These are phyloP conservation scores for Synodontis membranacea DNA, from an alignment of 2,113 vertebrate species.

Conservation along the genomic window DNA sequence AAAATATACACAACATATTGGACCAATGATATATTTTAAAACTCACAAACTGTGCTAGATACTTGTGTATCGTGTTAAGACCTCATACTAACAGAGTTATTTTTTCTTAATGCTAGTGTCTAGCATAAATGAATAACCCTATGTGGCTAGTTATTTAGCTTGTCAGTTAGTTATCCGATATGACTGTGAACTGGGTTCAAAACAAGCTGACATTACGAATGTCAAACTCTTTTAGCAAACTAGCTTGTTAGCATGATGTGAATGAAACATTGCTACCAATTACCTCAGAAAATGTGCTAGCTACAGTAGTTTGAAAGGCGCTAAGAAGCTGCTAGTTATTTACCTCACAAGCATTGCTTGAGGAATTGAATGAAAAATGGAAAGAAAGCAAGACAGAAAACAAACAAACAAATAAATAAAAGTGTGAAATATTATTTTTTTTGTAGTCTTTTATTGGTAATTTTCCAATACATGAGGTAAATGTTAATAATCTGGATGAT, in stretches of 20 bases:
- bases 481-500: neutral
- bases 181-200: neutral
- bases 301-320: neutral
- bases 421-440: no score
- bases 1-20: neutral
- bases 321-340: neutral
- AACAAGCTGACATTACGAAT: neutral
- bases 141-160: neutral
- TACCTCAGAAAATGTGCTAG: neutral
- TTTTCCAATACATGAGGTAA: neutral
- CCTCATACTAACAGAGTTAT: neutral
- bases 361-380: neutral
- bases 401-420: no score
- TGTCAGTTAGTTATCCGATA: neutral
- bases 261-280: neutral
- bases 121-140: neutral
- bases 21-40: neutral
- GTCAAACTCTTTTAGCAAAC: neutral
- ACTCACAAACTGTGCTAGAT: neutral
- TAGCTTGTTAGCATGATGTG: neutral
- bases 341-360: neutral
- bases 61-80: neutral
- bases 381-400: neutral
- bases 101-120: neutral
- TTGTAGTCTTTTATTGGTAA: neutral